Evolutionary conservation across 2,797 vertebrate genomes (phyloP).

Genomic region (Cichlasoma orientale): DNA sequence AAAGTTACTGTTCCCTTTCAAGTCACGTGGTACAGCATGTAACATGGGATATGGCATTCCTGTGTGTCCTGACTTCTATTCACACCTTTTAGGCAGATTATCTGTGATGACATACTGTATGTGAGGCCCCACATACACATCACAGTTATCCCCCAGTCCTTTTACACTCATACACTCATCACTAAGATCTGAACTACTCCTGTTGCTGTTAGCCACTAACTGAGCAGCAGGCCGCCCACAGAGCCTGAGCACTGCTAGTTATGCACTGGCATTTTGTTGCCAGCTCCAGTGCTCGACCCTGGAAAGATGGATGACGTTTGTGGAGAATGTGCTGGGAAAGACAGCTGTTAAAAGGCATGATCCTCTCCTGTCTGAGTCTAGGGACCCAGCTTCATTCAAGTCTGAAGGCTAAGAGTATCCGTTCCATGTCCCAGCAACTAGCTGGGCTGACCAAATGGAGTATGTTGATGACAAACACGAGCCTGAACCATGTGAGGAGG

Average conservation of each 20-base stretch:
- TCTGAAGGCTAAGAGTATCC: no score
- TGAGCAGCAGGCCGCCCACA: neutral
- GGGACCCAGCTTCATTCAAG: no score
- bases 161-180: neutral
- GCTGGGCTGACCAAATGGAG: no score
- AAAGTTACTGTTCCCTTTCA: neutral
- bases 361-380: no score
- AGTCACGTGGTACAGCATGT: neutral
- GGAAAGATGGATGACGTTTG: no score
- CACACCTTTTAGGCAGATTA: neutral
- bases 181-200: neutral
- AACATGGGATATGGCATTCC: neutral
- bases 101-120: neutral
- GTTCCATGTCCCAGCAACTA: no score
- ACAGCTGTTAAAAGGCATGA: no score
- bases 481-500: no score
- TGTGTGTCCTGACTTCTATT: neutral
- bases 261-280: no score
- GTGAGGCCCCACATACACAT: neutral
- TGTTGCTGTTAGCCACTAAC: neutral
- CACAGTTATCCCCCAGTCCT: neutral
- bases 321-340: no score
- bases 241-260: neutral
- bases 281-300: no score
- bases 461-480: no score